These are phyloP conservation scores for Galemys pyrenaicus DNA, from an alignment of 2,113 vertebrate species.

Conservation along the genomic window DNA sequence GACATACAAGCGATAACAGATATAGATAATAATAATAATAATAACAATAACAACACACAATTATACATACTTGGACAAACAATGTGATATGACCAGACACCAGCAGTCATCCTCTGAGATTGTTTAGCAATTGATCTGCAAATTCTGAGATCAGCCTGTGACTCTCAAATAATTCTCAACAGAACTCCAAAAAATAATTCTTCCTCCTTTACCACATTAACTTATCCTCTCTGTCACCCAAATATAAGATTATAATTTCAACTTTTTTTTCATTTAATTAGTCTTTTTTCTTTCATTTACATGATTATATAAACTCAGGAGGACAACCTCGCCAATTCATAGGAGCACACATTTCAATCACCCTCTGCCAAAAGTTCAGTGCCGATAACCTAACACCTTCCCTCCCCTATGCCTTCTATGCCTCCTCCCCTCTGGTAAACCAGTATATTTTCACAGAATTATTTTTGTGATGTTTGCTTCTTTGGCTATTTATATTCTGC, in stretches of 20 bases:
- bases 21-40: neutral
- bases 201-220: neutral
- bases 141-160: neutral
- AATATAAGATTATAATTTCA: neutral
- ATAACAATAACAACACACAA: neutral
- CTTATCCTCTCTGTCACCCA: neutral
- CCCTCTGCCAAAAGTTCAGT: no score
- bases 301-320: no score
- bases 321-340: no score
- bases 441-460: no score
- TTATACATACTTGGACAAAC: neutral
- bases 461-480: no score
- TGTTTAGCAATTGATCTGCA: neutral
- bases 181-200: neutral
- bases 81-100: neutral
- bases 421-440: no score
- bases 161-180: neutral
- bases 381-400: no score
- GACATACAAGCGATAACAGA: neutral
- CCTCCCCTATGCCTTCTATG: no score
- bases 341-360: no score
- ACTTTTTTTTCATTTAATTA: no score
- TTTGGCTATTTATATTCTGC: no score
- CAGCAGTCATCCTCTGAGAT: neutral
- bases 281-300: no score